Evolutionary conservation across 2,797 vertebrate genomes (phyloP).

Genomic region (Coreius guichenoti): DNA sequence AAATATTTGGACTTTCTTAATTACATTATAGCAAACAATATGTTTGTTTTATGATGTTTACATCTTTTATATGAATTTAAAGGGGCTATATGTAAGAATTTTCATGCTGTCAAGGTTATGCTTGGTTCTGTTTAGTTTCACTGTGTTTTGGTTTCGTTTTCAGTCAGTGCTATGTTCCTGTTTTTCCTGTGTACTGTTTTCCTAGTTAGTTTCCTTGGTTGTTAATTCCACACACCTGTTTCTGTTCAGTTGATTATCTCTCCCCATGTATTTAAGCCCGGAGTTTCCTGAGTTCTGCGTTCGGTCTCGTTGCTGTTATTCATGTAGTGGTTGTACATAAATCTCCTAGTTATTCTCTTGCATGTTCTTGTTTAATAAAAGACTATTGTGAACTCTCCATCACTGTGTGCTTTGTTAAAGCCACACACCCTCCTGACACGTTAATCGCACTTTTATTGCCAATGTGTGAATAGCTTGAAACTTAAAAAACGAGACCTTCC

Average conservation of each 20-base stretch:
- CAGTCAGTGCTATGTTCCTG: neutral
- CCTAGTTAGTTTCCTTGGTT: neutral
- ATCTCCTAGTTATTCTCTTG: neutral
- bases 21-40: neutral
- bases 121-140: neutral
- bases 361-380: neutral
- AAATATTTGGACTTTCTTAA: neutral
- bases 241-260: neutral
- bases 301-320: neutral
- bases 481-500: neutral
- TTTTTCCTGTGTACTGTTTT: neutral
- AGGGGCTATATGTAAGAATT: neutral
- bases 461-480: neutral
- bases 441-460: neutral
- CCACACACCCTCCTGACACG: neutral
- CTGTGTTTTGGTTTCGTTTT: neutral
- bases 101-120: neutral
- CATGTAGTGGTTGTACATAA: neutral
- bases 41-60: neutral
- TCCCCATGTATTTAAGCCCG: neutral
- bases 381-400: neutral
- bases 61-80: neutral
- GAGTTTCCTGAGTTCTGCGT: neutral
- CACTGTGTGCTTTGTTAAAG: neutral
- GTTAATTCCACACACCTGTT: neutral